Percentiles rank a stretch among this genome's conserved stretches.
These are phyloP conservation scores for Torymus auratus DNA, from an alignment of 2,888 invertebrate genomes.

Conservation along the genomic window DNA sequence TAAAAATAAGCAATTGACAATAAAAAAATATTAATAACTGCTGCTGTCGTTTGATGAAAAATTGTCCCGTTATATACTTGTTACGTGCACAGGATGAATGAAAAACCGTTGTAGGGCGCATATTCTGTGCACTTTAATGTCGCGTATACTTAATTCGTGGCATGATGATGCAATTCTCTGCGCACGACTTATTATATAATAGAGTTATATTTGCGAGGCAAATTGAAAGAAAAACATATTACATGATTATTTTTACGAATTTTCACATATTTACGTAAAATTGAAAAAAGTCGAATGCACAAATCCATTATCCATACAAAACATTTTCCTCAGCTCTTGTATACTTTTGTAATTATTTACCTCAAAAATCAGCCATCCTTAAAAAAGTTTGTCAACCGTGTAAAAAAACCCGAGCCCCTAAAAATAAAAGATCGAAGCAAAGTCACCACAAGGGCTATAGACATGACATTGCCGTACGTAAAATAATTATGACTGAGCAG, in stretches of 20 bases:
- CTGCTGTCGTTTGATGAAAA: constrained; percentile 25
- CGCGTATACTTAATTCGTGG: constrained; percentile 37
- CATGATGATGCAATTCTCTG: constrained; percentile 48
- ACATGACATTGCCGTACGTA: constrained; percentile 15
- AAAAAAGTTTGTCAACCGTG: too few relatives aligned
- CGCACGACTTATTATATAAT: constrained; percentile 47
- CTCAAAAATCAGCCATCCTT: too few relatives aligned
- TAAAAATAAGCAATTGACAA: too few relatives aligned
- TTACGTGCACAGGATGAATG: constrained; percentile 18
- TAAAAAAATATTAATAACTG: constrained; percentile 19
- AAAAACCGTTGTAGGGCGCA: constrained; percentile 18
- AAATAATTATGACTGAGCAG: constrained; percentile 56
- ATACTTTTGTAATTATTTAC: too few relatives aligned
- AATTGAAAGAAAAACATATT: constrained; percentile 4
- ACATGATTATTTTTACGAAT: constrained; percentile 25
- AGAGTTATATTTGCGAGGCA: constrained; percentile 17
- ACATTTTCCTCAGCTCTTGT: too few relatives aligned
- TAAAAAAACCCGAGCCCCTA: too few relatives aligned
- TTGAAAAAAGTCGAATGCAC: neutral
- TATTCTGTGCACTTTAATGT: constrained; percentile 23
- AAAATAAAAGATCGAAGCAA: too few relatives aligned
- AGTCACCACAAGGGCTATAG: too few relatives aligned
- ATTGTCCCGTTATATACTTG: constrained; percentile 22
- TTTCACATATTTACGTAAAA: neutral
- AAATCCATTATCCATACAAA: too few relatives aligned